phyloP scores from a whole-genome alignment of 2,888 invertebrate species.

The Alviniconcha strummeri region DNA sequence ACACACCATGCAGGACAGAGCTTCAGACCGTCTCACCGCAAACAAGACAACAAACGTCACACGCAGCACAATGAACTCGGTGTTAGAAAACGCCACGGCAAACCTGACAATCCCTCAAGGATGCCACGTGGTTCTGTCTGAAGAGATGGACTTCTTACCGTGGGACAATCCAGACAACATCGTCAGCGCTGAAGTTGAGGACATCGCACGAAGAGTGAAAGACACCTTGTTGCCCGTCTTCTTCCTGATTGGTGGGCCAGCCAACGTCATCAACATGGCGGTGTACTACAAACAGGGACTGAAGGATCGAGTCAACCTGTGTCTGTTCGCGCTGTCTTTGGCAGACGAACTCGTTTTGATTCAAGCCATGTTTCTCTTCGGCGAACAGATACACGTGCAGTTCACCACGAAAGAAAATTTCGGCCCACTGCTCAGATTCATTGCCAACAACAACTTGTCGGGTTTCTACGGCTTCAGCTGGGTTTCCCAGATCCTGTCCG shows the following conservation, averaged over 20 bases:
- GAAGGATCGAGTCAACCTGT: constrained; percentile 12
- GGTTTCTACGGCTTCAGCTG: neutral
- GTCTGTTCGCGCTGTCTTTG: constrained; percentile 11
- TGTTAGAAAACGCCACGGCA: too few relatives aligned
- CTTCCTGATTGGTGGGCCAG: constrained; percentile 12
- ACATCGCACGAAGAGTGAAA: neutral
- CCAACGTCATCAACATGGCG: constrained; percentile 14
- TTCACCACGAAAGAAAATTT: constrained; percentile 3
- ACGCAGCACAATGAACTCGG: too few relatives aligned
- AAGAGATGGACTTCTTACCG: neutral
- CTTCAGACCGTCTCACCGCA: too few relatives aligned
- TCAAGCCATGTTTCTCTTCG: neutral
- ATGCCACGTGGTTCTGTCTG: neutral
- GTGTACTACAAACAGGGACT: constrained; percentile 7
- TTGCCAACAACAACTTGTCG: neutral
- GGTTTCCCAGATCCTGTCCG: neutral
- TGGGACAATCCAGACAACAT: constrained; percentile 19
- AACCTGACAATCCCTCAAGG: too few relatives aligned
- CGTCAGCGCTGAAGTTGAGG: neutral
- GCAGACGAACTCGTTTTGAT: neutral
- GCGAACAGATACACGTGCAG: neutral
- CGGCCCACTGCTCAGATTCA: neutral
- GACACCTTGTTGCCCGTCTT: neutral
- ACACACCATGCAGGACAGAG: too few relatives aligned
- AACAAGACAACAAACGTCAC: too few relatives aligned